phyloP scores from a whole-genome alignment of 2,113 vertebrate species.

The Pleuronectes platessa region DNA sequence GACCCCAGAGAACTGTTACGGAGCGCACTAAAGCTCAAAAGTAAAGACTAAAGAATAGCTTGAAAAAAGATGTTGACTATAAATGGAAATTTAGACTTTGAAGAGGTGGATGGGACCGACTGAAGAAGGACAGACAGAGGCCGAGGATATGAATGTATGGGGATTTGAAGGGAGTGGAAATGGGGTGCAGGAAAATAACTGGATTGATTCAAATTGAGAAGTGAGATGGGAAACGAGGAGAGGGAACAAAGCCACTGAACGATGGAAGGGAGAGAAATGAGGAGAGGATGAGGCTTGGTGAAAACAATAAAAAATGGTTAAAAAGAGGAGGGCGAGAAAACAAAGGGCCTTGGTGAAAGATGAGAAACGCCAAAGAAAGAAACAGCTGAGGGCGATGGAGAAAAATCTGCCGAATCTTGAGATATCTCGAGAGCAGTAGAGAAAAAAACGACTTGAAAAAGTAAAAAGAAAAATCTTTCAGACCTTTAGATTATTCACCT shows the following conservation, averaged over 20 bases:
- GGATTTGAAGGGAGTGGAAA: constrained; percentile 32
- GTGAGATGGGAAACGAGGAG: constrained; percentile 7
- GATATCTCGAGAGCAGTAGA: not conserved
- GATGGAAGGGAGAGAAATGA: constrained; percentile 3
- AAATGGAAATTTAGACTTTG: constrained; percentile 20
- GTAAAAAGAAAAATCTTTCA: not conserved
- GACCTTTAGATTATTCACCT: not conserved
- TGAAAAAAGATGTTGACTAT: not conserved
- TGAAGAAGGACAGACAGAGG: not conserved
- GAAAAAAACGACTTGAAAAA: not conserved
- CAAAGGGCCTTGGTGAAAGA: constrained; percentile 11
- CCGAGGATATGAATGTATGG: constrained; percentile 1
- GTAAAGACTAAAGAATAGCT: not conserved
- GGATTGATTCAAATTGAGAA: constrained; percentile 30
- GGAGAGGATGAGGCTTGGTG: constrained; percentile 1
- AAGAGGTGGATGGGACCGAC: not conserved
- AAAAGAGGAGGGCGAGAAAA: constrained; percentile 1
- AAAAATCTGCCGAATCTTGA: not conserved
- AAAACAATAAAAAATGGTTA: constrained; percentile 4
- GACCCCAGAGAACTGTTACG: not conserved
- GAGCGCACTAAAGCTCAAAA: constrained; percentile 4
- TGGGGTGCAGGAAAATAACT: not conserved
- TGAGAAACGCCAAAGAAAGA: not conserved
- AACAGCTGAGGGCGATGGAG: not conserved
- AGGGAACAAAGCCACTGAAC: constrained; percentile 18